These are phyloP conservation scores for Hydrozoanthus tunicans DNA, from an alignment of 64 coral and sea anemone genomes.

Conservation along the genomic window DNA sequence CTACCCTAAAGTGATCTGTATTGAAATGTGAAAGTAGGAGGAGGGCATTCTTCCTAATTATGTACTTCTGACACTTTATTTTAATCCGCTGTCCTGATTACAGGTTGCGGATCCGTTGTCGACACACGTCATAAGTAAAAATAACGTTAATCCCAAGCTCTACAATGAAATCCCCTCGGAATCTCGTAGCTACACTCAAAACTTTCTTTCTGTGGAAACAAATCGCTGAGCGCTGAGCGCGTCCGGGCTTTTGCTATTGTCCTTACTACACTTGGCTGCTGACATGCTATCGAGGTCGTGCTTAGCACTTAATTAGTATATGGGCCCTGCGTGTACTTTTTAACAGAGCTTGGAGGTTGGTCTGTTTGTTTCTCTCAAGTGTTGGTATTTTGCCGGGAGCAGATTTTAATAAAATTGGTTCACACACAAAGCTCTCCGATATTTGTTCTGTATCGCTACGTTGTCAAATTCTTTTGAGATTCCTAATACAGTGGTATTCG, in stretches of 20 bases:
- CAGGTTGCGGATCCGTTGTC: slow-evolving; percentile 10
- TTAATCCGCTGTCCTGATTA: slow-evolving; percentile 1
- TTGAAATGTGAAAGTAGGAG: neutral
- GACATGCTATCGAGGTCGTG: slow-evolving; percentile 3
- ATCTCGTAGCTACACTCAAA: slow-evolving; percentile 7
- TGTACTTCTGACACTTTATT: neutral
- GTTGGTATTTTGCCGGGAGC: slow-evolving; percentile 59
- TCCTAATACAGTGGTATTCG: slow-evolving; percentile 7
- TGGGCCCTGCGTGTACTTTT: slow-evolving; percentile 43
- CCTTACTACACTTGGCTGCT: neutral
- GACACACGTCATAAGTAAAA: slow-evolving; percentile 13
- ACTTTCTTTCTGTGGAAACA: neutral
- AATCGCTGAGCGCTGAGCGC: neutral
- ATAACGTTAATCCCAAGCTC: slow-evolving; percentile 56
- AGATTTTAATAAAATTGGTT: slow-evolving; percentile 58
- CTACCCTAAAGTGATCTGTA: neutral
- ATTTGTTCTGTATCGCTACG: slow-evolving; percentile 24
- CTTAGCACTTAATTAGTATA: slow-evolving; percentile 61
- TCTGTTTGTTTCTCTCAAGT: slow-evolving; percentile 56
- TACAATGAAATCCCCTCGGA: slow-evolving; percentile 23
- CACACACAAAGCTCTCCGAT: slow-evolving; percentile 45
- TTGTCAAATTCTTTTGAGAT: slow-evolving; percentile 50
- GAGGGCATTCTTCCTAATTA: neutral
- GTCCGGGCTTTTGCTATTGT: neutral
- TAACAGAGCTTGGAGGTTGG: slow-evolving; percentile 24